A percentile compares a stretch with the other conserved stretches of the same genome.
These are phyloP conservation scores for Heliconius eleuchia DNA, from an alignment of 1,140 invertebrate species.

Conservation along the genomic window DNA sequence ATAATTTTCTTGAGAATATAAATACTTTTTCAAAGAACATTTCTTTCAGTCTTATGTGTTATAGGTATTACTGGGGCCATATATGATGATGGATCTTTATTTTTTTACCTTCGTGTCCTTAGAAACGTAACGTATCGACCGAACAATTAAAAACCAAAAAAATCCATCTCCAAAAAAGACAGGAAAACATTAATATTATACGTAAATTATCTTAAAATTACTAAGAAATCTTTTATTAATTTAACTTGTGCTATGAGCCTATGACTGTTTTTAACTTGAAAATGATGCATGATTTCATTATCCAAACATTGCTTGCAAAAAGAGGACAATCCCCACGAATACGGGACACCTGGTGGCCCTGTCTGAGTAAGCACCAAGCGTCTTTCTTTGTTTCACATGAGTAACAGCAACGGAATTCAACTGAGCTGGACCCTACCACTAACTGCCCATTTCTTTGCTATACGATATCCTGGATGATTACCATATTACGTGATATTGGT, in stretches of 20 bases:
- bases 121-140: too few relatives aligned
- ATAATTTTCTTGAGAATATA: not conserved
- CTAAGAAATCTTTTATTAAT: not conserved
- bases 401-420: slow-evolving; percentile 35
- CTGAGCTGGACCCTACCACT: slow-evolving; percentile 5
- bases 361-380: slow-evolving; percentile 30
- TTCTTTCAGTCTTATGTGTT: too few relatives aligned
- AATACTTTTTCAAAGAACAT: too few relatives aligned
- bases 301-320: slow-evolving; percentile 9
- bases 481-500: slow-evolving; percentile 33
- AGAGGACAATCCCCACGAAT: slow-evolving; percentile 12
- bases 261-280: slow-evolving; percentile 4
- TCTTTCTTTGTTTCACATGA: slow-evolving; percentile 38
- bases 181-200: not conserved
- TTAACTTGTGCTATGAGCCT: not conserved
- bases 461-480: slow-evolving; percentile 32
- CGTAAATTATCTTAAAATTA: not conserved
- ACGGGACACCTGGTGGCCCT: slow-evolving; percentile 2
- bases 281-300: slow-evolving; percentile 4
- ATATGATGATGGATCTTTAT: too few relatives aligned
- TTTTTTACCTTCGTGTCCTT: too few relatives aligned
- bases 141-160: not conserved
- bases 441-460: slow-evolving; percentile 23
- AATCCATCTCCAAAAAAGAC: not conserved
- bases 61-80: too few relatives aligned